Base-by-base conservation (phyloP, 2,113 vertebrate genomes). In the Eurystomus gularis region DNA sequence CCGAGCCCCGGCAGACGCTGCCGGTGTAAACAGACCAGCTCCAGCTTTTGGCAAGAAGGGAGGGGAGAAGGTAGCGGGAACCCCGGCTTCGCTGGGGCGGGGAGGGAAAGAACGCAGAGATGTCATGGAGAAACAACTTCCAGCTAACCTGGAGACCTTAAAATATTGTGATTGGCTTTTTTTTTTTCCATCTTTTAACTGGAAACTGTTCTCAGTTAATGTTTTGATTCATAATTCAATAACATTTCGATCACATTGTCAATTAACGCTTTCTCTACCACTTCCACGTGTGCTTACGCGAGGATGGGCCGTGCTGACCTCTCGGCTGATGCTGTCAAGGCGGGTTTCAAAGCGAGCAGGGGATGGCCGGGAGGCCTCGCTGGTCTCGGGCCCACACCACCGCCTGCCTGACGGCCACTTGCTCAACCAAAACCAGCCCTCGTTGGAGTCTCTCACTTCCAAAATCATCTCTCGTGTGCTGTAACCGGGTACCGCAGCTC, bases 291-390 rank as follows among this genome's bases (percentile, higher is more conserved):
- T n/a, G 87, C 79, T 85, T 80, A 11, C 9, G 55, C 72, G 29
- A 60, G 62, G 91, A 40, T 49, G 9, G 44, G 48, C 54, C 37
- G 68, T 3, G 64, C 51, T 9, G 60, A 48, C 35, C 61, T 16
- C 79, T 15, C 10, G 4, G 65, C 17, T 8, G 13, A 31, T 3
- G 13, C 46, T 5, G 31, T 4, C 2, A 20, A 54, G 40, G 77
- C 17, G 24, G 37, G 21, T 91, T 68, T 17, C 39, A 29, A 48
- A 40, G 58, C 9, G 24, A 65, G 73, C 26, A 13, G 16, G 17
- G 8, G 29, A 37, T 3, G 54, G 66, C 2, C 0, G 0, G 58
- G 55, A 20, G 23, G 3, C n/a, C 2, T 5, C 9, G 1, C 6
- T 3, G 9, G 19, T 51, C 13, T 33, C 2, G 2, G n/a, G 13